Percentiles rank a stretch among this genome's conserved stretches.
These are phyloP conservation scores for Neodiprion lecontei DNA, from an alignment of 1,140 invertebrate species.

Conservation along the genomic window DNA sequence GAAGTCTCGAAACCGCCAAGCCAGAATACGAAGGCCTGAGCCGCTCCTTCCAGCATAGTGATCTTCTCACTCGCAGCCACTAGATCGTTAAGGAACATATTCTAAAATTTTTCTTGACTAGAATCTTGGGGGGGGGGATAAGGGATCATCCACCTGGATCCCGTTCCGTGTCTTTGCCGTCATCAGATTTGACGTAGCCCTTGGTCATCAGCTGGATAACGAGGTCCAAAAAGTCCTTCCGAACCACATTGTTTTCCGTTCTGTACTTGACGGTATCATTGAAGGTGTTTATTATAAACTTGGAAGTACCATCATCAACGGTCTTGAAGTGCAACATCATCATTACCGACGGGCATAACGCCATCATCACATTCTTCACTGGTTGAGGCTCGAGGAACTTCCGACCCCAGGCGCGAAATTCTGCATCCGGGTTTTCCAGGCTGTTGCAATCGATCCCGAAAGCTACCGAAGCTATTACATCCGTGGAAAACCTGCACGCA, in stretches of 20 bases:
- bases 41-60: slow-evolving; percentile 28
- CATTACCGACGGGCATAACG: slow-evolving; percentile 22
- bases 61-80: slow-evolving; percentile 51
- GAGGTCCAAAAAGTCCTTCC: slow-evolving; percentile 56
- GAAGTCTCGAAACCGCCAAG: slow-evolving; percentile 55
- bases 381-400: slow-evolving; percentile 45
- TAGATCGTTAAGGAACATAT: slow-evolving; percentile 34
- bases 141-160: slow-evolving; percentile 31
- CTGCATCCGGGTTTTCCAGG: slow-evolving; percentile 53
- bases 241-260: slow-evolving; percentile 51
- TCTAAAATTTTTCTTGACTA: background rate
- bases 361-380: slow-evolving; percentile 28
- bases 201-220: slow-evolving; percentile 43
- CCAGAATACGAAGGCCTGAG: slow-evolving; percentile 42
- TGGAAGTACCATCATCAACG: slow-evolving; percentile 33
- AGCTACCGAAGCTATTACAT: slow-evolving; percentile 65
- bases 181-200: slow-evolving; percentile 28
- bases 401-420: slow-evolving; percentile 35
- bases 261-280: slow-evolving; percentile 59
- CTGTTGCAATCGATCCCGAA: slow-evolving; percentile 67
- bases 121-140: slow-evolving; percentile 10
- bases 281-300: slow-evolving; percentile 62
- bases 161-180: background rate
- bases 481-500: slow-evolving; percentile 60
- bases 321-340: slow-evolving; percentile 21